Base-by-base conservation (phyloP, 1,140 invertebrate genomes). In the Ruditapes philippinarum region DNA sequence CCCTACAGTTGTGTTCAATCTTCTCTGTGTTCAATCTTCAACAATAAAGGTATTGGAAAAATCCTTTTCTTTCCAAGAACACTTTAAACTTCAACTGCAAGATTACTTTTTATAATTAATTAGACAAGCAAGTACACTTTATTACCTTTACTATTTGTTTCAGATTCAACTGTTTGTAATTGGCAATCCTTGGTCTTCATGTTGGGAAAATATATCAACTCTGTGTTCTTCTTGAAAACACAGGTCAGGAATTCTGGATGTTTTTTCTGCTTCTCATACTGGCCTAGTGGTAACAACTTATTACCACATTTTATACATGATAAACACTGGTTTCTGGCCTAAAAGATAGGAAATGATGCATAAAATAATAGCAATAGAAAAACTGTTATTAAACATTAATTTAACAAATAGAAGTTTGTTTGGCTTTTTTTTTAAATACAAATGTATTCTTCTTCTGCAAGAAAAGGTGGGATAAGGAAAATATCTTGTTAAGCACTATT, bases 151-250 rank as follows among this genome's bases (percentile, higher is more conserved):
- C 17, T 36, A 0, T 54, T 65, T 1, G 81, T 31, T n/a, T 83
- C 33, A 0, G 62, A 22, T 54, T 25, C 36, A 28, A 84, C 42
- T 31, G 82, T 19, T 40, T 33, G 25, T 22, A 84, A 38, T 36
- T 5, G 9, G n/a, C 11, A 7, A 17, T 42, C 57, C 4, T 73
- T 68, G 1, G 25, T 22, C 40, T 74, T 84, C 0, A 36, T 12
- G 11, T n/a, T 33, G 17, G 36, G n/a, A 28, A 84, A 84, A 25
- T 70, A 51, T n/a, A 84, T n/a, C 2, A 84, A 31, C 31, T 84
- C 65, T 51, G 42, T 49, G 45, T 74, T 84, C 65, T 84, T 84
- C 62, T 84, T 84, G 28, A 73, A 73, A 5, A 84, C 28, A 22
- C 31, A 40, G 1, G 28, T 28, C 9, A 73, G 40, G 17, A 84